phyloP scores from a whole-genome alignment of 2,113 vertebrate species.

The Peromyscus polionotus region DNA sequence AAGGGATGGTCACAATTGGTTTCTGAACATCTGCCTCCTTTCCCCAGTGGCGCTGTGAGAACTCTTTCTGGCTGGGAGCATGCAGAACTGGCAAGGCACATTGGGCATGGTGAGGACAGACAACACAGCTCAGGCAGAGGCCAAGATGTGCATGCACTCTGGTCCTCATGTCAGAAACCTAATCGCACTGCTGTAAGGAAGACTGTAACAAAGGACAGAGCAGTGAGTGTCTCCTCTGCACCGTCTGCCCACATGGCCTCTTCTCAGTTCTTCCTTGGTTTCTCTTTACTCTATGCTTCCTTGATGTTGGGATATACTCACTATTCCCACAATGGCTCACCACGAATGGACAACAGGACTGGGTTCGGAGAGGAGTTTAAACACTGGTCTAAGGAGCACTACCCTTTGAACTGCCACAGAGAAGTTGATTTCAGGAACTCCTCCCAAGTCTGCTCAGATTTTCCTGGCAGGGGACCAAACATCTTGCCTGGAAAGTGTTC shows the following conservation, averaged over 20 bases:
- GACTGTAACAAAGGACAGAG: not conserved
- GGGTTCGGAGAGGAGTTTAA: not conserved
- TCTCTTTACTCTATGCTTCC: not conserved
- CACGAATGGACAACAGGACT: not conserved
- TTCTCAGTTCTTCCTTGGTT: not conserved
- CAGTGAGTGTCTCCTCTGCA: rapidly evolving
- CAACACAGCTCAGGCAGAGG: not conserved
- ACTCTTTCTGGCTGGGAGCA: not conserved
- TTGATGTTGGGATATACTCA: not conserved
- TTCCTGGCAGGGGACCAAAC: not conserved
- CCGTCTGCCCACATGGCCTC: not conserved
- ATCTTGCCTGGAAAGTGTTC: not conserved
- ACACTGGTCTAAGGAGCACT: not conserved
- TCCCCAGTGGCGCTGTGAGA: not conserved
- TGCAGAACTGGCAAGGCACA: not conserved
- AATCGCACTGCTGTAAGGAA: not conserved
- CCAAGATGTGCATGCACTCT: not conserved
- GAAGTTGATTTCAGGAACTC: not conserved
- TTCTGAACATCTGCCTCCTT: not conserved
- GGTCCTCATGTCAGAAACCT: not conserved
- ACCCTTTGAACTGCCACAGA: not conserved
- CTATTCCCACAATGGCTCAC: not conserved
- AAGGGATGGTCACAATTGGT: not conserved
- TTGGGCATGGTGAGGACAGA: not conserved
- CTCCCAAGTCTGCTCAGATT: not conserved